A percentile compares a stretch with the other conserved stretches of the same genome.
These are phyloP conservation scores for Colletes collaris DNA, from an alignment of 2,888 invertebrate genomes.

Conservation along the genomic window DNA sequence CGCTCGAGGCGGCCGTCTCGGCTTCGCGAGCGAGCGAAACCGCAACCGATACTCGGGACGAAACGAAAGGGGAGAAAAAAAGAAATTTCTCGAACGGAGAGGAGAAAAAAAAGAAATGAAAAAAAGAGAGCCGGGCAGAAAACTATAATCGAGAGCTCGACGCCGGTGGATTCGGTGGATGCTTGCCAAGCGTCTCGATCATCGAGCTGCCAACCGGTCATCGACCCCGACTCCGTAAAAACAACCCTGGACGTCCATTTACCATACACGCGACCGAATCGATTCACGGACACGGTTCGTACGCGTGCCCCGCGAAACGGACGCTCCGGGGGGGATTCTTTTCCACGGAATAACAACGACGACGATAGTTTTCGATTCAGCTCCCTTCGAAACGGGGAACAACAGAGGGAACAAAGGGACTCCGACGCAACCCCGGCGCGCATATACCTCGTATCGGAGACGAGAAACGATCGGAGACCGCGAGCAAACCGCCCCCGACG, in stretches of 20 bases:
- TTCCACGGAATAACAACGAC: not conserved
- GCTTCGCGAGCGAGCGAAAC: not conserved
- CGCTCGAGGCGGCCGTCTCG: not conserved
- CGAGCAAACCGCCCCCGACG: not conserved
- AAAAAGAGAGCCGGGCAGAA: not conserved
- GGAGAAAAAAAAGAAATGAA: not conserved
- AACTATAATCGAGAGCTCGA: conserved; percentile 27
- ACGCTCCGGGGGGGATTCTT: not conserved
- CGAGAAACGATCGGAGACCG: not conserved
- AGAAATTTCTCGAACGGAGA: not conserved
- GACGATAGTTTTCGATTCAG: too few species aligned
- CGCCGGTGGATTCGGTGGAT: conserved; percentile 38
- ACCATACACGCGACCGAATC: conserved; percentile 1
- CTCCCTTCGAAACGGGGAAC: too few species aligned
- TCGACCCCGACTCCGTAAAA: conserved; percentile 41
- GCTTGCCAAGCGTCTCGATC: conserved; percentile 53
- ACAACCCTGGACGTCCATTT: conserved; percentile 20
- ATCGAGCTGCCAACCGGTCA: conserved; percentile 43
- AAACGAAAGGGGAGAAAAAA: too few species aligned
- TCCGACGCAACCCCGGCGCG: not conserved
- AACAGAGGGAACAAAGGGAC: not conserved
- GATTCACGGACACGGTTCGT: not conserved
- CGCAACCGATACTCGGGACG: conserved; percentile 2
- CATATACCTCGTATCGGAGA: not conserved
- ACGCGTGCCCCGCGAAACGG: not conserved